Evolutionary conservation across 2,888 invertebrate genomes (phyloP).

Genomic region (Hypomecis punctinalis): DNA sequence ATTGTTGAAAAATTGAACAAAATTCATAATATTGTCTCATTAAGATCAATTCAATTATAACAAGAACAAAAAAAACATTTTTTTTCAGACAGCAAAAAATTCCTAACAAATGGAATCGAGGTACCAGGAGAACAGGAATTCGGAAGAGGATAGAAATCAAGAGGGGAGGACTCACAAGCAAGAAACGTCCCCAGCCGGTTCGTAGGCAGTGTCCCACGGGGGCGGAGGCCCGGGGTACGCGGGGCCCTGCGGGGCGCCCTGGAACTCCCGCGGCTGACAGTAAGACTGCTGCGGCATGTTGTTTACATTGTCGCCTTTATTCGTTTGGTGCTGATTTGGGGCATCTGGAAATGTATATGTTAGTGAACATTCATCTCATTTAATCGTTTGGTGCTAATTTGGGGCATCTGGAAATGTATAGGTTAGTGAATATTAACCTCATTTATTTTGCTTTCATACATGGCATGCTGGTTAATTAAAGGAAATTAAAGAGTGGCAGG

Average conservation of each 20-base stretch:
- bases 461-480: too few species aligned
- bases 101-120: conserved; percentile 17
- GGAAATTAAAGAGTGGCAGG: too few species aligned
- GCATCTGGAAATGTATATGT: conserved; percentile 75
- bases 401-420: too few species aligned
- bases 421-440: too few species aligned
- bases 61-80: too few species aligned
- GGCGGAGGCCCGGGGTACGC: conserved; percentile 70
- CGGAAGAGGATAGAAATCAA: conserved; percentile 65
- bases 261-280: conserved; percentile 75
- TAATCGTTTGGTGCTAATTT: too few species aligned
- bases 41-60: background rate
- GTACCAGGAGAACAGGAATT: conserved; percentile 42
- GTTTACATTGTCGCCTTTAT: conserved; percentile 84
- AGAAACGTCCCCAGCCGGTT: conserved; percentile 81
- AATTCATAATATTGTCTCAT: too few species aligned
- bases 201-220: conserved; percentile 78
- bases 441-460: too few species aligned
- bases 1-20: too few species aligned
- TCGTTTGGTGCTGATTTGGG: conserved; percentile 72
- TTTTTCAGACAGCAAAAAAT: too few species aligned
- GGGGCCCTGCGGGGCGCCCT: conserved; percentile 65
- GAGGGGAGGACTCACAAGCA: conserved; percentile 83
- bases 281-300: conserved; percentile 77
- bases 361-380: conserved; percentile 44